Evolutionary conservation across 2,797 vertebrate species (phyloP), one percentile per base, ranked within the genome.

Genomic region (Notoglanidium macrostoma): DNA sequence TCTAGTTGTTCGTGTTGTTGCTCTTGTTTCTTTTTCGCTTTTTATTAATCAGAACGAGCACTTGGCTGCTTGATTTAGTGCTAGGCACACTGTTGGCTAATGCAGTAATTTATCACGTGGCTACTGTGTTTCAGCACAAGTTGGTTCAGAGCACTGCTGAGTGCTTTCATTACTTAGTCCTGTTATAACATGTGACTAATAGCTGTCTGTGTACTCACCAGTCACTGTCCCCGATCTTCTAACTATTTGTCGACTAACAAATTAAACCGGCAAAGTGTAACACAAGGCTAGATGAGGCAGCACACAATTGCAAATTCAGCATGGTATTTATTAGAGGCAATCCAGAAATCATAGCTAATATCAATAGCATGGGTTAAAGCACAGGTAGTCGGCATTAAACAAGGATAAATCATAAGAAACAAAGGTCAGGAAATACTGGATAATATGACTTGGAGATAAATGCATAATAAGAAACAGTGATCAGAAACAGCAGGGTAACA

Each of bases 41-140:
- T 61, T 59, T 74, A 77, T 88, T 86, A 81, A 79, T 79, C 82
- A 72, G 65, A 35, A 80, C 17, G 14, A 54, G 87, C 54, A 29
- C 19, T 29, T 1, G 51, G 86, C 68, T 70, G 73, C 23, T 84
- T 63, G 85, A 83, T 88, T 49, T 77, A 86, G n/a, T 74, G 83
- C 65, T 73, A 44, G 54, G 44, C 44, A 73, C 55, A 54, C 85
- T 46, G 70, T 51, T 57, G 26, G 65, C 46, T 88, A 88, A 86
- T 86, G 63, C 78, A 73, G 73, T 83, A 49, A 86, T 89, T 77
- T 57, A 88, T 88, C 82, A 70, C 9, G 26, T 46, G 82, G 63
- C 61, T 84, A 49, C 55, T 78, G 61, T 54, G 61, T 57, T 87
- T 65, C 32, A 84, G 73, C 57, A 63, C 57, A 46, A 63, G 35